phyloP scores from a whole-genome alignment of 2,113 vertebrate species.

The Gracilinanus agilis region DNA sequence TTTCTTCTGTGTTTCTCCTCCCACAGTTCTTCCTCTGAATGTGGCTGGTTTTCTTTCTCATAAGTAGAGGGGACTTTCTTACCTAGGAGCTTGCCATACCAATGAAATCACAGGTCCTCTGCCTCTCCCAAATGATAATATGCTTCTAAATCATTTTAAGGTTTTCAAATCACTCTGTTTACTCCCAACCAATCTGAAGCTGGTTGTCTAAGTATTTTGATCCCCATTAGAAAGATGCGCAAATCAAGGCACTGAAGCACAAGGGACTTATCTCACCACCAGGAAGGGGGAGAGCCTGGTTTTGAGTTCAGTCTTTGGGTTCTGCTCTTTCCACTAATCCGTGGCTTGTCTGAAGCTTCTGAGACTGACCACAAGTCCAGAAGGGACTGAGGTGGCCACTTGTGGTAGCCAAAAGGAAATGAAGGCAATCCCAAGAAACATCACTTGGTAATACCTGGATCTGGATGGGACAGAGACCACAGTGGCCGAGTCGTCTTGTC shows the following conservation, averaged over 20 bases:
- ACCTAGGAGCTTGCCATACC: not conserved
- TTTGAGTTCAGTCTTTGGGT: not conserved
- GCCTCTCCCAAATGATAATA: not conserved
- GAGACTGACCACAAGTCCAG: not conserved
- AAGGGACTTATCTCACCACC: not conserved
- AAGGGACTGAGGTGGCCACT: not conserved
- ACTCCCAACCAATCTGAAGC: not conserved
- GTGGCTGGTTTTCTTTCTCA: too few relatives aligned
- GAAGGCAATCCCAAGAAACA: not conserved
- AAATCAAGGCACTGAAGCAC: not conserved
- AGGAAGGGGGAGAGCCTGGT: not conserved
- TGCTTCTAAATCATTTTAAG: not conserved
- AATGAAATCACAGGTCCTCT: not conserved
- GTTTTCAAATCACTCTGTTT: not conserved
- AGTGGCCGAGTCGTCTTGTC: not conserved
- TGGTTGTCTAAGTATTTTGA: not conserved
- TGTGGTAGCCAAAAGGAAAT: not conserved
- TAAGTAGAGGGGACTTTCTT: not conserved
- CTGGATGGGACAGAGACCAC: not conserved
- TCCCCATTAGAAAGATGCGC: too few relatives aligned
- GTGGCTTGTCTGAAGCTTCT: not conserved
- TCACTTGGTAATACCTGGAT: too few relatives aligned
- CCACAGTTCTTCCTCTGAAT: too few relatives aligned
- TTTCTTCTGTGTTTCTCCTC: too few relatives aligned
- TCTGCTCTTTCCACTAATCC: not conserved